A percentile compares a stretch with the other conserved stretches of the same genome.
phyloP scores from a whole-genome alignment of 2,888 invertebrate genomes.

The Macrostomum cliftonense region DNA sequence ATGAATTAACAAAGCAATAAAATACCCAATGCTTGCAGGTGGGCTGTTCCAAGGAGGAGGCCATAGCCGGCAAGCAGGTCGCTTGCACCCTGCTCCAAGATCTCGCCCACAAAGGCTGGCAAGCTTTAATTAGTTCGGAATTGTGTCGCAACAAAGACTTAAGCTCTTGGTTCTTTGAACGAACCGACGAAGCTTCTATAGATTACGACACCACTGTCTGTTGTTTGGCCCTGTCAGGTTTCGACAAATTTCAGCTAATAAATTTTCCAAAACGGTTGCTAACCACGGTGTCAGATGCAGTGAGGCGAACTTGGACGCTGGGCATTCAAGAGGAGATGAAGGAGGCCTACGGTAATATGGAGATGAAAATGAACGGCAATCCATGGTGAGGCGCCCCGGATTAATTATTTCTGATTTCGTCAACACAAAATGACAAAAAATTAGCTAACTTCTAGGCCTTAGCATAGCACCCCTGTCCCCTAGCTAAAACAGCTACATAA shows the following conservation, averaged over 20 bases:
- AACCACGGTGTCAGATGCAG: too few species aligned
- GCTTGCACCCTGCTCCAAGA: neutral
- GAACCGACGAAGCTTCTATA: neutral
- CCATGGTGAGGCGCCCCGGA: slow-evolving; percentile 6
- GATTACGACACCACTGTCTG: neutral
- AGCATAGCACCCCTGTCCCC: too few species aligned
- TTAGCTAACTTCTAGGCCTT: too few species aligned
- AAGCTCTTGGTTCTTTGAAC: slow-evolving; percentile 10
- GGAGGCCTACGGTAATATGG: slow-evolving; percentile 1
- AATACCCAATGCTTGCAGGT: too few species aligned
- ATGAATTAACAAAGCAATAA: too few species aligned
- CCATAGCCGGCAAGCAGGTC: neutral
- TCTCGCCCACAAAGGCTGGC: slow-evolving; percentile 6
- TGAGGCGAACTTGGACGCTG: too few species aligned
- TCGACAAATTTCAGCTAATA: slow-evolving; percentile 10
- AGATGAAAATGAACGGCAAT: slow-evolving; percentile 5
- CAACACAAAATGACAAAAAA: too few species aligned
- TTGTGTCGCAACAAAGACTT: slow-evolving; percentile 2
- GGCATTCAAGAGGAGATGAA: neutral
- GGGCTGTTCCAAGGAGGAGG: neutral
- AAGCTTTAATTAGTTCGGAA: slow-evolving; percentile 1
- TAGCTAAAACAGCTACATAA: too few species aligned
- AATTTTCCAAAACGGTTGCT: slow-evolving; percentile 1
- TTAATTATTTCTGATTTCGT: too few species aligned
- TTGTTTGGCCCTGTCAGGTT: slow-evolving; percentile 8